These are phyloP conservation scores for Cataglyphis albicans DNA, from an alignment of 2,888 invertebrate genomes.

Conservation along the genomic window DNA sequence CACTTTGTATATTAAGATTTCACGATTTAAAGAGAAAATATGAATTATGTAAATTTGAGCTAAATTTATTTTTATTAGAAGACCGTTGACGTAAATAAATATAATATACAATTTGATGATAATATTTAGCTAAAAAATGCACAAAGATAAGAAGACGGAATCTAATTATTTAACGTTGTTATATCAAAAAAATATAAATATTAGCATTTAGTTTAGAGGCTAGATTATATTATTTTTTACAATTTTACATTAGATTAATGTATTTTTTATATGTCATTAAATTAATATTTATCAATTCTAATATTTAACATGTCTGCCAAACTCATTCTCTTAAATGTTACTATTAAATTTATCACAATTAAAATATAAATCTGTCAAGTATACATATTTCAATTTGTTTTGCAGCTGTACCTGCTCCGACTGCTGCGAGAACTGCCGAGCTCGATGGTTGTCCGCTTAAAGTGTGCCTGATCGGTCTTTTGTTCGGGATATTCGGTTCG, in stretches of 20 bases:
- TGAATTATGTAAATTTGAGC: not conserved
- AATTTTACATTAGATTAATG: not conserved
- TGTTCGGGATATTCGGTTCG: constrained; percentile 71
- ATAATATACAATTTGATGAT: not conserved
- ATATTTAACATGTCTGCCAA: not conserved
- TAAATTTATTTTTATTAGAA: not conserved
- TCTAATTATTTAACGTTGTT: not conserved
- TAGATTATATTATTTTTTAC: not conserved
- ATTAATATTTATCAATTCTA: not conserved
- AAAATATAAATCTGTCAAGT: not conserved
- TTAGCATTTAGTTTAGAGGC: not conserved
- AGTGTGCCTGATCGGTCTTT: constrained; percentile 78
- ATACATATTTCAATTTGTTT: constrained; percentile 13
- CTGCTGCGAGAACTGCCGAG: constrained; percentile 90
- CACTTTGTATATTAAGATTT: not conserved
- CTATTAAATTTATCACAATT: not conserved
- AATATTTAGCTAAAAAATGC: not conserved
- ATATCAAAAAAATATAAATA: not conserved
- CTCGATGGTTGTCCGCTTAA: constrained; percentile 87
- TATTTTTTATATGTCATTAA: not conserved
- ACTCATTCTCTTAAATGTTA: not conserved
- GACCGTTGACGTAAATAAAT: not conserved
- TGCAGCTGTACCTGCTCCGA: constrained; percentile 88
- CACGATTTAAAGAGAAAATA: not conserved
- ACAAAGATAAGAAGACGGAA: not conserved